A percentile compares a stretch with the other conserved stretches of the same genome.
Conservation (phyloP, 2,888 invertebrate genomes). For the Thymelicus acteon region DNA sequence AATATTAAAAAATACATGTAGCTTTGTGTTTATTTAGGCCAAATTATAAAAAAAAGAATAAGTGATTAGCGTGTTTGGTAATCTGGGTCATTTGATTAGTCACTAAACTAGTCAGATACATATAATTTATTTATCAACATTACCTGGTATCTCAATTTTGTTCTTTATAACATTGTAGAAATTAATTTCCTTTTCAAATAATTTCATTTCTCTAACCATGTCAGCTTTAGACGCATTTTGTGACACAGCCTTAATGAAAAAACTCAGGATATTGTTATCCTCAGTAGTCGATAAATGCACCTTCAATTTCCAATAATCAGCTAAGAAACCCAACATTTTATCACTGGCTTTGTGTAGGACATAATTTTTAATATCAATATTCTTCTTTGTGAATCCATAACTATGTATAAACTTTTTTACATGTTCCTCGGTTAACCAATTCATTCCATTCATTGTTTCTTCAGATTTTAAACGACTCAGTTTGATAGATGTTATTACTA, state of each 20-base stretch:
- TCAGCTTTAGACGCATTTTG: constrained; percentile 69
- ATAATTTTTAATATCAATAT: constrained; percentile 51
- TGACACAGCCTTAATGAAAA: constrained; percentile 71
- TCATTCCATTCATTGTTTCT: constrained; percentile 29
- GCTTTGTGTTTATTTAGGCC: too few species aligned
- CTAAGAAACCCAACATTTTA: constrained; percentile 73
- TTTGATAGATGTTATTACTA: neutral
- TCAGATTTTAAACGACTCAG: constrained; percentile 2
- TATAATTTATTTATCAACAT: too few species aligned
- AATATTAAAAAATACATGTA: too few species aligned
- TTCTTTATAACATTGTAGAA: constrained; percentile 66
- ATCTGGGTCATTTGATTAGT: too few species aligned
- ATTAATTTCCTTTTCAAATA: constrained; percentile 66
- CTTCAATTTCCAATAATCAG: constrained; percentile 74
- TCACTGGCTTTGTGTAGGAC: constrained; percentile 62
- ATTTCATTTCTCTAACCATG: constrained; percentile 65
- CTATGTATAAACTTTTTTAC: constrained; percentile 57
- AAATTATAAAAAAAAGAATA: too few species aligned
- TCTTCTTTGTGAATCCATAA: constrained; percentile 47
- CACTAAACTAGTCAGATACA: too few species aligned
- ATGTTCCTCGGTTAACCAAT: constrained; percentile 56
- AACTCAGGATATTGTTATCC: constrained; percentile 52
- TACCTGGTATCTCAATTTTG: constrained; percentile 61
- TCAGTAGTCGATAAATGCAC: constrained; percentile 50
- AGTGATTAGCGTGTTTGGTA: too few species aligned